Evolutionary conservation across 92 coral and sea anemone species (phyloP).

Genomic region (Meandrina meandrites): DNA sequence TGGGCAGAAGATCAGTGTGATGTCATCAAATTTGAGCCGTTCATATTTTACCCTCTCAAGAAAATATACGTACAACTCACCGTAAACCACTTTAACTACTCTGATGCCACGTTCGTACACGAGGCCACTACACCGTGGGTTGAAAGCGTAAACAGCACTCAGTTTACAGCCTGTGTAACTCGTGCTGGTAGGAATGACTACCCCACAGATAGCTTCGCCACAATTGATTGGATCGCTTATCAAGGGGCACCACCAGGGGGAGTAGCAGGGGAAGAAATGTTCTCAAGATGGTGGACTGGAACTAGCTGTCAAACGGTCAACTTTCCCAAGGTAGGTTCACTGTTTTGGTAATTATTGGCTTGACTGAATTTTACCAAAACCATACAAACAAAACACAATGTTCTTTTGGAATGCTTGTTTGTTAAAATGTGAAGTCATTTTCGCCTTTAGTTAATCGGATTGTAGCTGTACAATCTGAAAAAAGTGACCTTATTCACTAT

Average conservation of each 20-base stretch:
- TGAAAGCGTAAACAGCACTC: conserved; percentile 16
- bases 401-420: no score
- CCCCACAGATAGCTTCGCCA: conserved; percentile 19
- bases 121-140: conserved; percentile 55
- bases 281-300: conserved; percentile 52
- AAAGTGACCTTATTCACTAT: background rate
- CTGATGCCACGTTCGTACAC: conserved; percentile 29
- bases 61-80: conserved; percentile 61
- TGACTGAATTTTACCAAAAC: background rate
- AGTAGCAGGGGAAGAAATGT: conserved; percentile 40
- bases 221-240: conserved; percentile 51
- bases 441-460: background rate
- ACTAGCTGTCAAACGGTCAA: conserved; percentile 33
- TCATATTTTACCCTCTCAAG: conserved; percentile 59
- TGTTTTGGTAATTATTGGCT: background rate
- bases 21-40: conserved; percentile 29
- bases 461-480: background rate
- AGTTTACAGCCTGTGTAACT: conserved; percentile 47
- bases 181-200: conserved; percentile 39
- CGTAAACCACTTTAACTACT: conserved; percentile 42
- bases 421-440: no score
- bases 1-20: conserved; percentile 38
- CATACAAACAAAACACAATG: background rate
- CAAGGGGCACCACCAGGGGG: conserved; percentile 57
- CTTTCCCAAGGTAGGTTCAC: conserved; percentile 26